Base-by-base conservation (phyloP, 2,888 invertebrate genomes). In the Conchocele bisecta region DNA sequence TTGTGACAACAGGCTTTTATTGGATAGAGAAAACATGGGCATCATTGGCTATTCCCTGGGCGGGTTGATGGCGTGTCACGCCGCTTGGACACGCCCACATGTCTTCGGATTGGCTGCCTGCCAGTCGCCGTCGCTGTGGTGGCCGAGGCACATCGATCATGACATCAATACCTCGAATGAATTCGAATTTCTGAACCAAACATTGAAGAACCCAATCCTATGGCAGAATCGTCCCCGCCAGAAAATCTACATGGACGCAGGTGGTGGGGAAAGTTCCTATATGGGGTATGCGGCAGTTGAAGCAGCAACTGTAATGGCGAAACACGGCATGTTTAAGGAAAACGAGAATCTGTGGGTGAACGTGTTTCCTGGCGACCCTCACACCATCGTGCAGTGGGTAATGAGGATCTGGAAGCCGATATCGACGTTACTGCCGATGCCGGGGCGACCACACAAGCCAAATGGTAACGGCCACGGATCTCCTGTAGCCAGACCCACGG, bases 41-140 rank as follows among this genome's bases (percentile, higher is more conserved):
- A 41, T 69, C 6, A 51, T 69, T 20, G 69, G 69, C 2, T 69
- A 69, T 46, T 69, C 63, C 4, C 46, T 69, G 13, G 69, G 63
- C 5, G 69, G 63, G n/a, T 29, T 69, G 9, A 58, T 69, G 69
- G 17, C 63, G 5, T 69, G 69, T 28, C 46, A 69, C 28, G 69
- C 63, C 17, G 61, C 57, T 33, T 69, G 69, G 69, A 69, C 69
- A 50, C 41, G 69, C 9, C 56, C 61, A 15, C 1, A 22, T 20
- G 50, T 51, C 6, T 69, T 63, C 28, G 56, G 57, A 17, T 56
- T 69, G 22, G 63, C 58, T 35, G 69, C 63, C n/a, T 69, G 69
- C 33, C 61, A 63, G 53, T 63, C 63, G 13, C 63, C 69, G 1
- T 57, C 63, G 15, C 53, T 69, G 17, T 69, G 69, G 69, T 61